Evolutionary conservation across 2,797 vertebrate species (phyloP).

Genomic region (Hipposideros larvatus): DNA sequence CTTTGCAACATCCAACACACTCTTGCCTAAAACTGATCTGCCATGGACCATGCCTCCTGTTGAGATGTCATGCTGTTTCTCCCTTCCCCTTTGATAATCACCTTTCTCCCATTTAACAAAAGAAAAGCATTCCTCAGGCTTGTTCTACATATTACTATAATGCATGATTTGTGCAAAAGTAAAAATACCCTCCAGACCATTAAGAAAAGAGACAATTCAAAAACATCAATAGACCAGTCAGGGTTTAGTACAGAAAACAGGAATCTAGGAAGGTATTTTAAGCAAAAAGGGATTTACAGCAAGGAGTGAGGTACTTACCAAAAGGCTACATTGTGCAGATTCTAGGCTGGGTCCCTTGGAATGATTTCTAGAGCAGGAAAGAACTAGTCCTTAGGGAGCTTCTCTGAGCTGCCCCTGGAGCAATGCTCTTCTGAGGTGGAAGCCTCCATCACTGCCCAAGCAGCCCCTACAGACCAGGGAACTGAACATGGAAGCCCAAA

Average conservation of each 20-base stretch:
- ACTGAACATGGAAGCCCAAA: not conserved
- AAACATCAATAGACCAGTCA: not conserved
- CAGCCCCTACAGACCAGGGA: not conserved
- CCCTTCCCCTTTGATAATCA: not conserved
- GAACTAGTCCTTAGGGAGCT: too few species aligned
- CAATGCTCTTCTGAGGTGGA: rapidly evolving
- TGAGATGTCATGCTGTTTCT: not conserved
- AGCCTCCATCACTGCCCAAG: not conserved
- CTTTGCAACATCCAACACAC: too few species aligned
- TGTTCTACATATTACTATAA: not conserved
- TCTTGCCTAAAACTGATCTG: not conserved
- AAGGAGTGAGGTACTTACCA: not conserved
- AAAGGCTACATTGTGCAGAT: not conserved
- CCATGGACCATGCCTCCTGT: not conserved
- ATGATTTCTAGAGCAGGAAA: not conserved
- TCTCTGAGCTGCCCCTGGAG: not conserved
- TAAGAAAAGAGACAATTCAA: constrained; percentile 18
- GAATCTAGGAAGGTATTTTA: not conserved
- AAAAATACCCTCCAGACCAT: not conserved
- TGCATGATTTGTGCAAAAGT: not conserved
- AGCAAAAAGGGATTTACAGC: not conserved
- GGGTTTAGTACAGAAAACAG: not conserved
- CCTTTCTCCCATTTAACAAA: not conserved
- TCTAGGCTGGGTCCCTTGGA: not conserved
- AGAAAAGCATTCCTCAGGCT: not conserved